Base-by-base conservation (phyloP, 2,888 invertebrate species). In the Scaptomyza flava region DNA sequence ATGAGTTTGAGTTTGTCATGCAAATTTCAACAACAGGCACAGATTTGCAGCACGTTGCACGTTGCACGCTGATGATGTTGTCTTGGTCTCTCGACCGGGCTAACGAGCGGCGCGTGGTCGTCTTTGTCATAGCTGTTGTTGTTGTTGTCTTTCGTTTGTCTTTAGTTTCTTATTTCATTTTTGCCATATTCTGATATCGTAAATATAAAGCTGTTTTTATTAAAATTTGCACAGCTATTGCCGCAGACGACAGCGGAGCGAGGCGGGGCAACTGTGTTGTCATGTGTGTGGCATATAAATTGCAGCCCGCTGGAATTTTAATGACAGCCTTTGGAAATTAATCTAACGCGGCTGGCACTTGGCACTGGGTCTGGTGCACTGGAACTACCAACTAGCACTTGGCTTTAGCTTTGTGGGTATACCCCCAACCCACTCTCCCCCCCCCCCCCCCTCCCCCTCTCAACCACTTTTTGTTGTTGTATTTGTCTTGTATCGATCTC, bases 1-100 rank as follows among this genome's bases (percentile, higher is more conserved):
- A 86, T 84, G 84, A 86, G 84, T 88, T 88, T 84, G 87, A 88
- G 84, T 84, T 86, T 84, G 84, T 88, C 89, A 84, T 84, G 84
- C 89, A 84, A 84, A 88, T 79, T 86, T 73, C 87, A 88, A 87
- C 89, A 88, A 83, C 84, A 77, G 81, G 60, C 60, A 45, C 9
- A 4, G 9, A 8, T n/a, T 38, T 42, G 42, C 42, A 20, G 45
- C 62, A 36, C 45, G 58, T 41, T 53, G 52, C 57, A 66, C 58
- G 78, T 54, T 71, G 77, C 67, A 57, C 51, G 53, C 52, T 70
- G 70, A 77, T 77, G 78, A 73, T 73, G 80, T 72, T 77, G 79
- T 70, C 77, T 72, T 70, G 69, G 57, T 62, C 62, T 51, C 50
- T 23, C 58, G 36, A 63, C 47, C 73, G 54, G 76, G 56, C 83